Evolutionary conservation across 2,797 vertebrate genomes (phyloP), one percentile per base, ranked within the genome.

Genomic region (Pangasius sanitwongsei): DNA sequence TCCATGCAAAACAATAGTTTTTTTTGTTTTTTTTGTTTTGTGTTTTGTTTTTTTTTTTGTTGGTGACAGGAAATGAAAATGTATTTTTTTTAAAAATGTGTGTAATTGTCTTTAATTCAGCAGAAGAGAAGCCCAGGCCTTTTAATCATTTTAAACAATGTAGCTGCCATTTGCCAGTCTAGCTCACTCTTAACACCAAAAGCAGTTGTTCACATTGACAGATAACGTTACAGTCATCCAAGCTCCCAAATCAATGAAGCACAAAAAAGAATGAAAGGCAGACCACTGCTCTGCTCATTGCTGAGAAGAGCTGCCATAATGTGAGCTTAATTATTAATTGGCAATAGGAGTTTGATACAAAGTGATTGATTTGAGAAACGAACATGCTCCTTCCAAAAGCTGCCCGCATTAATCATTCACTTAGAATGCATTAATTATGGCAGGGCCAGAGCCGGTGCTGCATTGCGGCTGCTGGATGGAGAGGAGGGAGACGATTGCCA

Each of bases 361-460:
- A 86, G 87, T 88, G 89, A 92, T 91, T 91, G 91, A 93, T 93
- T 87, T 87, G 41, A 89, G 83, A 91, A 90, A 83, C 55, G 63
- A 87, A 90, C 67, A 6, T 28, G 74, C 86, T 89, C 81, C 75
- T 84, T 53, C 84, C 61, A 86, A 89, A 87, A 89, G 72, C 86
- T 72, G 77, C 41, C 67, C 18, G 16, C 87, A 90, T 92, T 86
- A 91, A 88, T 90, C 87, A 91, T 89, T 93, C 81, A 89, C 87
- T 90, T 75, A 57, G 72, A 91, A 90, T 89, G 37, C 86, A 92
- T 93, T 92, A 87, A 91, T 89, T 90, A 91, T 87, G 91, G 89
- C 84, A 91, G 87, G 55, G 86, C 63, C 28, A 63, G 87, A 77
- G 88, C 69, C 86, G 67, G 50, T 88, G 72, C 89, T 92, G 92